Evolutionary conservation across 2,113 vertebrate species (phyloP), one percentile per base, ranked within the genome.

Genomic region (Eolophus roseicapilla): DNA sequence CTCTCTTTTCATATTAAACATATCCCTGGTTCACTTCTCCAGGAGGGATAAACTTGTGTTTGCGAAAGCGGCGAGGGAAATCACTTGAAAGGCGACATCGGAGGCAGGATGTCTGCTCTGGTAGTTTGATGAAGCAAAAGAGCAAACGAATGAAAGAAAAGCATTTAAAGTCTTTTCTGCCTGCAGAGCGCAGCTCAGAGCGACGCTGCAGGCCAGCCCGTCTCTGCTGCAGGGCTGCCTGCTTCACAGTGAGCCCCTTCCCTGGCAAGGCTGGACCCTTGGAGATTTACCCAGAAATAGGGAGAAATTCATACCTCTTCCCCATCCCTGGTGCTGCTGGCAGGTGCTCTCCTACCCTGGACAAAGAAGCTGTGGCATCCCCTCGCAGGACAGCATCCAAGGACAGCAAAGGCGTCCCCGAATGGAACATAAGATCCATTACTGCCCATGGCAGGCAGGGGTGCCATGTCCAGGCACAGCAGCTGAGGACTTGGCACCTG

Each of bases 1-100:
- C 80, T 87, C 94, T 95, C 92, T 92, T 88, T 90, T 92, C 41
- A 17, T 82, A 94, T 92, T 79, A 71, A 91, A 78, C 69, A 33
- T 86, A 92, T 93, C 88, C 80, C 92, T 8, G 1, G 44, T 27
- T 96, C 92, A 82, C 90, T 83, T 88, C 92, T 75, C 90, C 6
- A 17, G 76, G 64, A 95, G 94, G 93, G 79, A 67, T 88, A 90
- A 88, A 81, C 57, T 80, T 20, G 7, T 47, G 60, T 88, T 90
- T 88, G 79, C 0, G 0, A 50, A 90, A 90, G 92, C 21, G 3
- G 71, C 8, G 0, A 77, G 94, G 93, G 94, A 96, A 94, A 97
- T 93, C 68, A 86, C 91, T 86, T 90, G 71, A 83, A 93, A 96
- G 88, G 88, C 10, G 2, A 73, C 87, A 62, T 44, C 6, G 0